phyloP scores from a whole-genome alignment of 2,888 invertebrate species.

The Nemotelus pantherinus region DNA sequence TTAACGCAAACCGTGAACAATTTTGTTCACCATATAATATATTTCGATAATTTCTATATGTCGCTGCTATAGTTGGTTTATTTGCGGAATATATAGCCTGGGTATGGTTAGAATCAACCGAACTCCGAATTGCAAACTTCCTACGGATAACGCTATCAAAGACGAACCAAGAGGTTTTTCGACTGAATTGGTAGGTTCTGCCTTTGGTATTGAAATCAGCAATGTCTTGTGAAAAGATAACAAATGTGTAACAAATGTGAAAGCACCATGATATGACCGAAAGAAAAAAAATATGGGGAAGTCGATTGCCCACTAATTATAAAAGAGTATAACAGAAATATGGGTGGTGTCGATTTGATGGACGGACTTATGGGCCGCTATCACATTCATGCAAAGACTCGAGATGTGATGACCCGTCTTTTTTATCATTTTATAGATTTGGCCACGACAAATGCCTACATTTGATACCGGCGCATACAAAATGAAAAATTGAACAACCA shows the following conservation, averaged over 20 bases:
- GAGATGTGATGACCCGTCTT: constrained; percentile 52
- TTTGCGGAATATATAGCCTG: constrained; percentile 39
- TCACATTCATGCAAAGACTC: constrained; percentile 49
- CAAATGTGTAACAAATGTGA: constrained; percentile 36
- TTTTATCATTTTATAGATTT: constrained; percentile 52
- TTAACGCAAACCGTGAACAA: constrained; percentile 34
- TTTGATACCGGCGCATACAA: constrained; percentile 47
- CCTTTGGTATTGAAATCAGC: constrained; percentile 32
- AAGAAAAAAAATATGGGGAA: constrained; percentile 45
- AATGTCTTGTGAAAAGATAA: constrained; percentile 34
- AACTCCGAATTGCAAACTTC: constrained; percentile 24
- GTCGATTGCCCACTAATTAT: constrained; percentile 54
- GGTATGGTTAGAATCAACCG: constrained; percentile 5
- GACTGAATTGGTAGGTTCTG: constrained; percentile 32
- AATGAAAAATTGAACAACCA: too few relatives aligned
- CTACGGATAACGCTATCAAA: constrained; percentile 15
- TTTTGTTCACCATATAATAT: constrained; percentile 17
- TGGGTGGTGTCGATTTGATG: constrained; percentile 56
- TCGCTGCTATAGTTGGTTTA: constrained; percentile 37
- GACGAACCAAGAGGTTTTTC: constrained; percentile 12
- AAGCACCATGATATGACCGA: constrained; percentile 46
- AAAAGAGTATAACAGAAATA: constrained; percentile 54
- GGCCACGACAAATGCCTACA: constrained; percentile 52
- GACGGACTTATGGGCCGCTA: constrained; percentile 49
- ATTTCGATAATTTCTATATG: constrained; percentile 36